phyloP scores from a whole-genome alignment of 1,140 invertebrate species.

The Saccostrea echinata region DNA sequence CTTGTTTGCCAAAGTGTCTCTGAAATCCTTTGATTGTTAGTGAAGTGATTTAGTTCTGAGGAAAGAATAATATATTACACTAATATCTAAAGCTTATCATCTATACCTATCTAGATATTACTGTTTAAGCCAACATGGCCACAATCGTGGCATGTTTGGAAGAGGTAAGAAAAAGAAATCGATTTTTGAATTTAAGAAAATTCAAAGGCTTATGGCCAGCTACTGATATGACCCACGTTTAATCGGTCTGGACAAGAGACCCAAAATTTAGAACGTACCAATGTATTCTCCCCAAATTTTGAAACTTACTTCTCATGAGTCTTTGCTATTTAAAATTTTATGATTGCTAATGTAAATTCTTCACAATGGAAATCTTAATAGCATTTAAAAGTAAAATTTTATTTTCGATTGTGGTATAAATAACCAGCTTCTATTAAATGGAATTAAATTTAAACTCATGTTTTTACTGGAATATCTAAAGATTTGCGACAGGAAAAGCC shows the following conservation, averaged over 20 bases:
- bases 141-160: neutral
- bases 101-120: neutral
- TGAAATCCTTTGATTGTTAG: neutral
- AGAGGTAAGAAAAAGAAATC: constrained; percentile 15
- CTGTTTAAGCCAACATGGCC: neutral
- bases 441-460: too few species aligned
- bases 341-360: too few species aligned
- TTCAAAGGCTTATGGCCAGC: neutral
- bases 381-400: too few species aligned
- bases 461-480: too few species aligned
- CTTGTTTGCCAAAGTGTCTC: neutral
- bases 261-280: too few species aligned
- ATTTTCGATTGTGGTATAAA: too few species aligned
- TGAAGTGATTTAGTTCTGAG: neutral
- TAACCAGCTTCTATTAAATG: too few species aligned
- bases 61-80: neutral
- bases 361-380: too few species aligned
- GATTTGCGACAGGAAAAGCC: too few species aligned
- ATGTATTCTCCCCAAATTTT: too few species aligned
- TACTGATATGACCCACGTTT: neutral
- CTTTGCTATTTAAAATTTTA: too few species aligned
- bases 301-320: too few species aligned
- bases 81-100: neutral
- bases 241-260: neutral
- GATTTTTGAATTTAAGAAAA: neutral